Evolutionary conservation across 2,113 vertebrate species (phyloP).

Genomic region (Isurus oxyrinchus): DNA sequence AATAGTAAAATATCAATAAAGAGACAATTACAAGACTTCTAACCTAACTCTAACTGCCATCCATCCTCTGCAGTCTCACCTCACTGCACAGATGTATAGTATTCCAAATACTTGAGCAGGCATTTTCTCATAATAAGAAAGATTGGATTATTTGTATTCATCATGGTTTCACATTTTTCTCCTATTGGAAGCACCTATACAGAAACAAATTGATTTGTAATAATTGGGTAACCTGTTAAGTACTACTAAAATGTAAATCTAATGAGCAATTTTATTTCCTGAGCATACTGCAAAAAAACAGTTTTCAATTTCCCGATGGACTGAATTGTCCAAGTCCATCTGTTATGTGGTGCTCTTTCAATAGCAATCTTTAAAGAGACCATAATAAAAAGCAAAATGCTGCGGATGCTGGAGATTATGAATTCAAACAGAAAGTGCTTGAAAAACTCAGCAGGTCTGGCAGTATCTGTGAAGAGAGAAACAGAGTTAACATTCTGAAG

Average conservation of each 20-base stretch:
- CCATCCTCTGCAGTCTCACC: neutral
- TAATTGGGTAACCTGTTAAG: neutral
- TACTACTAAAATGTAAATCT: neutral
- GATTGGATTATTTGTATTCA: neutral
- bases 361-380: neutral
- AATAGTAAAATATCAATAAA: neutral
- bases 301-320: neutral
- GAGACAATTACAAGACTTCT: neutral
- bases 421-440: no score
- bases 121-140: neutral
- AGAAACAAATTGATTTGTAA: neutral
- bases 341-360: neutral
- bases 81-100: neutral
- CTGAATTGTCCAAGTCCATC: neutral
- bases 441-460: no score
- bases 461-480: no score
- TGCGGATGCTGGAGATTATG: no score
- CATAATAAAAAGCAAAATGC: no score
- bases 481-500: no score
- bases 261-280: neutral
- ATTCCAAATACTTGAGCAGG: neutral
- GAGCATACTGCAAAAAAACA: neutral
- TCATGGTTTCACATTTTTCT: neutral
- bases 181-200: neutral
- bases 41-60: neutral